These are phyloP conservation scores for Etia nguti DNA, from an alignment of 2,113 vertebrate species.

Conservation along the genomic window DNA sequence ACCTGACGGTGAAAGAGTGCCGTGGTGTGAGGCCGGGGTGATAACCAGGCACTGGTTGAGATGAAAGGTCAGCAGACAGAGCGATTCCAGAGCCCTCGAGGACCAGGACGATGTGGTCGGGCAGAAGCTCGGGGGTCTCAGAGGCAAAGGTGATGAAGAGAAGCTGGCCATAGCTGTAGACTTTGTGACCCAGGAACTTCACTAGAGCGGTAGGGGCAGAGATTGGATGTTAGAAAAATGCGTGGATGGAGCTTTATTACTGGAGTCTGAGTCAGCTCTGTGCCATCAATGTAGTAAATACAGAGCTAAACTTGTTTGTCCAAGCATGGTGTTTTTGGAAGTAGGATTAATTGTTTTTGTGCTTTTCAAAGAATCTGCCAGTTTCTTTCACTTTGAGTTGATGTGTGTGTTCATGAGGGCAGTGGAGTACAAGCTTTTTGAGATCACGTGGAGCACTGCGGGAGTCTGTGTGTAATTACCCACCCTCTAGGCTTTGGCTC, in stretches of 20 bases:
- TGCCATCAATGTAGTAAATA: neutral
- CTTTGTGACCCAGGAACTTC: slow-evolving; percentile 81
- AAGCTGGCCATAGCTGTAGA: slow-evolving; percentile 81
- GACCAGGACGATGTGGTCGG: slow-evolving; percentile 61
- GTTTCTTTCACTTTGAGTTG: neutral
- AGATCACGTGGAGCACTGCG: slow-evolving; percentile 5
- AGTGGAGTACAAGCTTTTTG: neutral
- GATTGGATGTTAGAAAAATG: neutral
- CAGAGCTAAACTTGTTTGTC: neutral
- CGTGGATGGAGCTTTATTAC: neutral
- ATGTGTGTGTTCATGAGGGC: neutral
- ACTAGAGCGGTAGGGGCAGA: slow-evolving; percentile 57
- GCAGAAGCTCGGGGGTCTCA: slow-evolving; percentile 41
- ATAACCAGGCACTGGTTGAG: neutral
- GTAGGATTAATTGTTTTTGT: neutral
- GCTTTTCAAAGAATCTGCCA: neutral
- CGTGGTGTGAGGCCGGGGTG: neutral
- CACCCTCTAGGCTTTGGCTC: slow-evolving; percentile 49
- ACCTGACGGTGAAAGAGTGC: slow-evolving; percentile 70
- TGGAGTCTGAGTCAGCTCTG: neutral
- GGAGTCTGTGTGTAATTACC: slow-evolving; percentile 40
- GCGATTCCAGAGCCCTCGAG: slow-evolving; percentile 77
- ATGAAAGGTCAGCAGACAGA: slow-evolving; percentile 52
- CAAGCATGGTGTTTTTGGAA: neutral
- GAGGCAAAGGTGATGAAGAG: slow-evolving; percentile 76